phyloP scores from a whole-genome alignment of 2,888 invertebrate species.

The Malthinus flaveolus region DNA sequence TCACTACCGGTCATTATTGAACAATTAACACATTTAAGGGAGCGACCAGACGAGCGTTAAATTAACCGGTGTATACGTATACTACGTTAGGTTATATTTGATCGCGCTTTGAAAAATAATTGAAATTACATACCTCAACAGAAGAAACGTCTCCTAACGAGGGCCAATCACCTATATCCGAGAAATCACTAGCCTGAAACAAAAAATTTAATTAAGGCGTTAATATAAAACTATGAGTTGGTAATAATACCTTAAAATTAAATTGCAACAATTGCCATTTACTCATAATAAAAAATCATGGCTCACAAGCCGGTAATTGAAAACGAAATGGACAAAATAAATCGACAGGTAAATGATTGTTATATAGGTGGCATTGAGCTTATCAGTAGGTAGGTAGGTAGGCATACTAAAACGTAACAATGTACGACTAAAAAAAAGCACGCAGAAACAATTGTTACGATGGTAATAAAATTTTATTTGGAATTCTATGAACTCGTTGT shows the following conservation, averaged over 20 bases:
- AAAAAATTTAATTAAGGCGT: conserved; percentile 24
- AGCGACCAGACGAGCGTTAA: background rate
- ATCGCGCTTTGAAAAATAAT: conserved; percentile 1
- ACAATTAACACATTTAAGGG: no score
- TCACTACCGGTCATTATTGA: no score
- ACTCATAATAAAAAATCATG: background rate
- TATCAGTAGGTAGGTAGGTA: background rate
- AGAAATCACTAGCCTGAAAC: conserved; percentile 81
- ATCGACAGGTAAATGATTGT: background rate
- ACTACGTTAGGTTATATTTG: background rate
- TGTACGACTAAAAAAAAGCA: background rate
- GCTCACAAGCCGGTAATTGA: background rate
- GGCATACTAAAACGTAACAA: background rate
- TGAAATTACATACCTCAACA: conserved; percentile 52
- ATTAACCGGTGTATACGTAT: background rate
- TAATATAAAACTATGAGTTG: background rate
- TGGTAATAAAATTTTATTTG: no score
- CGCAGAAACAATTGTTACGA: no score
- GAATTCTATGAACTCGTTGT: no score
- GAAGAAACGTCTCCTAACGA: conserved; percentile 71
- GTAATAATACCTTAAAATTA: background rate
- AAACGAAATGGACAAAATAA: background rate
- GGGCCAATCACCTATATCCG: conserved; percentile 92
- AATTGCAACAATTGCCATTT: background rate
- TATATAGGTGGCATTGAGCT: background rate